Percentiles rank a stretch among this genome's conserved stretches.
These are phyloP conservation scores for Nomada ruficornis DNA, from an alignment of 2,888 invertebrate genomes.

Conservation along the genomic window DNA sequence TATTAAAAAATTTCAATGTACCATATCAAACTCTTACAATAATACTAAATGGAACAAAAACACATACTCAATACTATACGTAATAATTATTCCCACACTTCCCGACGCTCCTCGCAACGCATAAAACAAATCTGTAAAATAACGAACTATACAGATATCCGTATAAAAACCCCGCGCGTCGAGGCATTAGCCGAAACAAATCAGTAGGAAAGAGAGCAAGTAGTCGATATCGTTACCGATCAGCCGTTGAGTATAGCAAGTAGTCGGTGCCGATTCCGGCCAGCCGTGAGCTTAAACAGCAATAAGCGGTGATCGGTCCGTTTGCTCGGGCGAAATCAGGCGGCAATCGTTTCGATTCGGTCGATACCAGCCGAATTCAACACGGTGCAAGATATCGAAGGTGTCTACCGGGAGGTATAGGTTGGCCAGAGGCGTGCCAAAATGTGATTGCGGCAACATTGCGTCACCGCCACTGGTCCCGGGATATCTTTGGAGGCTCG, in stretches of 20 bases:
- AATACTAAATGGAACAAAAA: too few species aligned
- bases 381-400: slow-evolving; percentile 69
- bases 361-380: slow-evolving; percentile 69
- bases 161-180: background rate
- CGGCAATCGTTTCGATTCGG: slow-evolving; percentile 40
- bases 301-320: slow-evolving; percentile 46
- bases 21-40: too few species aligned
- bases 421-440: slow-evolving; percentile 79
- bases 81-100: too few species aligned
- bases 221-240: background rate
- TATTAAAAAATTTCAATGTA: too few species aligned
- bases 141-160: background rate
- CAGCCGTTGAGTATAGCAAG: slow-evolving; percentile 28
- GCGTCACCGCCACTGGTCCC: slow-evolving; percentile 80
- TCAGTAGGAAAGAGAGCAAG: slow-evolving; percentile 4
- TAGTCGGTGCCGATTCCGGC: slow-evolving; percentile 28
- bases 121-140: background rate
- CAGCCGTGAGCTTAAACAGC: slow-evolving; percentile 55
- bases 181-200: background rate
- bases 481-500: slow-evolving; percentile 80
- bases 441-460: slow-evolving; percentile 83
- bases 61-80: too few species aligned
- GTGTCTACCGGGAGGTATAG: slow-evolving; percentile 69
- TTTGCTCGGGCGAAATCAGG: slow-evolving; percentile 40
- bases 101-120: too few species aligned